Percentiles rank a stretch among this genome's conserved stretches.
Conservation (phyloP, 2,888 invertebrate species). For the Seira musarum region DNA sequence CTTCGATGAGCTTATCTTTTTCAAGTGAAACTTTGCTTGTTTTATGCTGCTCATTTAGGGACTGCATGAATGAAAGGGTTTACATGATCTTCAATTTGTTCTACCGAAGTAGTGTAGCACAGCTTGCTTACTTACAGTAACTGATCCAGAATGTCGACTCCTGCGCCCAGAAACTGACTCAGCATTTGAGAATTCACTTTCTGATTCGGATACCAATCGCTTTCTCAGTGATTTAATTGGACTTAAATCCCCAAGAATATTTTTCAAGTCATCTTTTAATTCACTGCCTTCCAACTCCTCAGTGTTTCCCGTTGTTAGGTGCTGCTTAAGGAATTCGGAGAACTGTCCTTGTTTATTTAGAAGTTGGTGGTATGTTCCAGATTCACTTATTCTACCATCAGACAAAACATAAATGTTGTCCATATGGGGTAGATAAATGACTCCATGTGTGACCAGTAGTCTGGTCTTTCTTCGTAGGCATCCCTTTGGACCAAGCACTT, state of each 20-base stretch:
- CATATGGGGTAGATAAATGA: slow-evolving; percentile 91
- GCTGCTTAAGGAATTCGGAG: slow-evolving; percentile 85
- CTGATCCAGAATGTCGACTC: slow-evolving; percentile 19
- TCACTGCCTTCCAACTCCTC: slow-evolving; percentile 69
- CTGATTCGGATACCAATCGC: slow-evolving; percentile 35
- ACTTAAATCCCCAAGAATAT: no score
- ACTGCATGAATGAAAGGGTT: no score
- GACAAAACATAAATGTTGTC: slow-evolving; percentile 73
- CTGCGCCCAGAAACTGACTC: slow-evolving; percentile 27
- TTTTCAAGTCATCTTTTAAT: slow-evolving; percentile 51
- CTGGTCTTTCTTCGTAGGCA: slow-evolving; percentile 78
- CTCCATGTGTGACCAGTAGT: slow-evolving; percentile 94
- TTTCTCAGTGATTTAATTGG: slow-evolving; percentile 38
- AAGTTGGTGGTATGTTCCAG: slow-evolving; percentile 74
- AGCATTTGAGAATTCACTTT: slow-evolving; percentile 39
- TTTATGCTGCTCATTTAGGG: slow-evolving; percentile 15
- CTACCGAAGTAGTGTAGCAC: no score
- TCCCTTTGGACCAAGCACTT: slow-evolving; percentile 75
- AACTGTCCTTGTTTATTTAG: slow-evolving; percentile 74
- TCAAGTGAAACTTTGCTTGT: no score
- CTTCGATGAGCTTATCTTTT: slow-evolving; percentile 72
- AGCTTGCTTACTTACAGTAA: no score
- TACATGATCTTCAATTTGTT: no score
- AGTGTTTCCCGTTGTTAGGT: no score
- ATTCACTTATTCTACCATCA: slow-evolving; percentile 73